phyloP scores from a whole-genome alignment of 2,888 invertebrate species.

The Polyommatus icarus region DNA sequence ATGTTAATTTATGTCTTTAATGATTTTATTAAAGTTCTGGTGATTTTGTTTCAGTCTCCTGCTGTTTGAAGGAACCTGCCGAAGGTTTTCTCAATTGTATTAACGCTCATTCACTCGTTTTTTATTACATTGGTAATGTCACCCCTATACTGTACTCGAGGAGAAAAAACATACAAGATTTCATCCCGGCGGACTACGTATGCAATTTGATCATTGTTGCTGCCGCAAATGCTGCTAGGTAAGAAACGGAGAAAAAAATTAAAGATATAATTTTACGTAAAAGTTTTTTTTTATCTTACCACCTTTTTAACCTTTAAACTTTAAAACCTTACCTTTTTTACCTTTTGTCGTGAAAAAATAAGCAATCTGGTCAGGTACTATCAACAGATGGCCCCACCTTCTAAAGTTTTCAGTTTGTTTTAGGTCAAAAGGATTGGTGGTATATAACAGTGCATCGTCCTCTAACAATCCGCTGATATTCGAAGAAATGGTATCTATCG shows the following conservation, averaged over 20 bases:
- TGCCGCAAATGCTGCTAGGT: slow-evolving; percentile 61
- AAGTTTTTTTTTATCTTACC: too few species aligned
- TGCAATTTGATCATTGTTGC: slow-evolving; percentile 90
- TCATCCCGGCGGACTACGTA: slow-evolving; percentile 90
- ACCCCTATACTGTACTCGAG: slow-evolving; percentile 80
- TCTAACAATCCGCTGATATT: neutral
- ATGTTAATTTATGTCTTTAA: neutral
- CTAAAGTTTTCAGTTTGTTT: neutral
- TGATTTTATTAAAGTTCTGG: slow-evolving; percentile 24
- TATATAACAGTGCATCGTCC: slow-evolving; percentile 8
- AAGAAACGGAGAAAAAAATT: neutral
- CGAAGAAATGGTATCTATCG: neutral
- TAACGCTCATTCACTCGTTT: slow-evolving; percentile 88
- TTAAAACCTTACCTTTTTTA: too few species aligned
- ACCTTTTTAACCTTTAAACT: too few species aligned
- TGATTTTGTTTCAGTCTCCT: slow-evolving; percentile 35
- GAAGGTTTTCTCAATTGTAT: slow-evolving; percentile 96
- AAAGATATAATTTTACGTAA: too few species aligned
- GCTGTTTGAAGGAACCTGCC: slow-evolving; percentile 78
- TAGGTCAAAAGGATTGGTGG: slow-evolving; percentile 8
- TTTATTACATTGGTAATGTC: slow-evolving; percentile 81
- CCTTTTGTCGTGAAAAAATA: neutral
- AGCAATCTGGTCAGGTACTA: neutral
- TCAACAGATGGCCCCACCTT: neutral
- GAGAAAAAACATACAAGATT: slow-evolving; percentile 84